A percentile compares a stretch with the other conserved stretches of the same genome.
phyloP scores from a whole-genome alignment of 2,888 invertebrate species.

The Acrobasis repandana region DNA sequence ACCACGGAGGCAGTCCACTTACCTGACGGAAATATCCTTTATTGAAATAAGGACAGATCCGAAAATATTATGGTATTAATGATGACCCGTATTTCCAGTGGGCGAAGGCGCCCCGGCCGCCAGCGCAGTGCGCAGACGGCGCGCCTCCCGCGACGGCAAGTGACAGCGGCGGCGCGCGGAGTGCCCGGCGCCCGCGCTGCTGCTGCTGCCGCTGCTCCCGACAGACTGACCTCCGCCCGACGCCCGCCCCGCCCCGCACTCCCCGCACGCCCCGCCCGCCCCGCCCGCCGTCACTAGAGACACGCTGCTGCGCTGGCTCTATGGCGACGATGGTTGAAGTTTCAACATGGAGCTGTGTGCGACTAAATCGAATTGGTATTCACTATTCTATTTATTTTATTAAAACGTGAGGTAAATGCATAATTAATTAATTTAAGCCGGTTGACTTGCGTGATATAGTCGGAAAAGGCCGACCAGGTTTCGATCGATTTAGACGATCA shows the following conservation, averaged over 20 bases:
- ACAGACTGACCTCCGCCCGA: constrained; percentile 27
- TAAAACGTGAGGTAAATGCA: no score
- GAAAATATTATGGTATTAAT: constrained; percentile 4
- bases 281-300: constrained; percentile 31
- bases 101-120: constrained; percentile 54
- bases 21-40: no score
- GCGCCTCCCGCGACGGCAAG: constrained; percentile 89
- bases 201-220: constrained; percentile 29
- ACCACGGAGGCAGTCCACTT: no score
- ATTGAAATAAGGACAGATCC: no score
- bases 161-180: constrained; percentile 85
- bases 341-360: not conserved
- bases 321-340: not conserved
- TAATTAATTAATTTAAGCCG: no score
- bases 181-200: constrained; percentile 55
- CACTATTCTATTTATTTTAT: no score
- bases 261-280: constrained; percentile 30
- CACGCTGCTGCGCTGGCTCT: constrained; percentile 36
- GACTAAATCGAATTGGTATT: no score
- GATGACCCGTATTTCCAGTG: constrained; percentile 46
- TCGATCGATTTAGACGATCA: no score
- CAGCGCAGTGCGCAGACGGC: constrained; percentile 80
- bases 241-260: constrained; percentile 31
- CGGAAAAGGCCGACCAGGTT: no score
- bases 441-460: no score